Percentiles rank a stretch among this genome's conserved stretches.
Evolutionary conservation across 1,140 invertebrate species (phyloP).

Genomic region (Philotrypesis tridentata): DNA sequence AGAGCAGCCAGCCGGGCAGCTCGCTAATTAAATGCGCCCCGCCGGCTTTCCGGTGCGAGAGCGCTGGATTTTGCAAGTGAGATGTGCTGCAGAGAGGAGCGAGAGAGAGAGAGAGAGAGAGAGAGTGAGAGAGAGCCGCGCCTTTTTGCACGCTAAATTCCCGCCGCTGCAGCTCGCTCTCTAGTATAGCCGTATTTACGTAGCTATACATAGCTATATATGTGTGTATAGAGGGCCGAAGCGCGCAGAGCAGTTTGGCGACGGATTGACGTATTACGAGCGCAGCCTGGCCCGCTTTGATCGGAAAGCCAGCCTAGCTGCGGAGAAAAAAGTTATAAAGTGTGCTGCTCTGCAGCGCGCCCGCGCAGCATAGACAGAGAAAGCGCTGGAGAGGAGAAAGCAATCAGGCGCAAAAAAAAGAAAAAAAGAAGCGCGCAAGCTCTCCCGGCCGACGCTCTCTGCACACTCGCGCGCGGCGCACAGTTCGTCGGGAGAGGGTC

Average conservation of each 20-base stretch:
- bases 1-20: slow-evolving; percentile 23
- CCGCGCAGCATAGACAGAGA: not conserved
- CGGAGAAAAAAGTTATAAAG: too few relatives aligned
- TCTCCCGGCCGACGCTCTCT: too few relatives aligned
- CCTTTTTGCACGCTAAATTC: not conserved
- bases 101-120: not conserved
- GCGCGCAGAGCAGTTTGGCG: not conserved
- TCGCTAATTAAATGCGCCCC: slow-evolving; percentile 47
- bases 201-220: not conserved
- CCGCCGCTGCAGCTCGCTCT: not conserved
- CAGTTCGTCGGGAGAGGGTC: not conserved
- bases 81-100: slow-evolving; percentile 18
- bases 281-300: too few relatives aligned
- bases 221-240: not conserved
- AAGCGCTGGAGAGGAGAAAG: not conserved
- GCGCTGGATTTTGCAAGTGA: slow-evolving; percentile 32
- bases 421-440: not conserved
- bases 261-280: not conserved
- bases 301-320: too few relatives aligned
- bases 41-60: slow-evolving; percentile 36
- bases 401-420: too few relatives aligned
- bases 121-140: slow-evolving; percentile 1
- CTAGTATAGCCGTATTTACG: not conserved
- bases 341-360: too few relatives aligned
- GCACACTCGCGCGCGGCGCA: too few relatives aligned